A percentile compares a stretch with the other conserved stretches of the same genome.
Evolutionary conservation across 1,140 invertebrate genomes (phyloP).

Genomic region (Polypedilum pembai): DNA sequence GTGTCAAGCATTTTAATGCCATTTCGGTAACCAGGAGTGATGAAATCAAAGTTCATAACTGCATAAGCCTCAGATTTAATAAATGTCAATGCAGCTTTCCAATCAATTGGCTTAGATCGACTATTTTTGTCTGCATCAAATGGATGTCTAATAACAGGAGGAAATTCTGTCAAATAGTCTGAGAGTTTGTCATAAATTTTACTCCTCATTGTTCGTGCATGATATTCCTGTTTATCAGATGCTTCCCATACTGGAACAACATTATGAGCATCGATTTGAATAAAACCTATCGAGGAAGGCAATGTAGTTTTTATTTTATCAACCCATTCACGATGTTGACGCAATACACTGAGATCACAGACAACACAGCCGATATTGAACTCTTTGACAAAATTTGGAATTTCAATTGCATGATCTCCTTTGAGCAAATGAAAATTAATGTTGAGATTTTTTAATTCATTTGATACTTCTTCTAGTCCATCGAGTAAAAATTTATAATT

Average conservation of each 20-base stretch:
- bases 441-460: constrained; percentile 62
- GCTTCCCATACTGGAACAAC: constrained; percentile 79
- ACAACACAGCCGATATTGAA: constrained; percentile 72
- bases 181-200: constrained; percentile 75
- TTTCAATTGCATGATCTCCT: constrained; percentile 60
- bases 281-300: constrained; percentile 63
- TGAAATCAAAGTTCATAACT: constrained; percentile 66
- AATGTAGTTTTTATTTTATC: constrained; percentile 59
- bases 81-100: constrained; percentile 56
- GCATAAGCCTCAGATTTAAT: constrained; percentile 56
- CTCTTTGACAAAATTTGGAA: constrained; percentile 63
- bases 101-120: constrained; percentile 53
- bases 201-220: constrained; percentile 74
- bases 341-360: constrained; percentile 74
- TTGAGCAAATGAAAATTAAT: constrained; percentile 74
- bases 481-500: constrained; percentile 48
- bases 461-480: constrained; percentile 63
- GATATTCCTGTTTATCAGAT: constrained; percentile 81
- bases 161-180: constrained; percentile 75
- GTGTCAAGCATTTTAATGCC: constrained; percentile 59
- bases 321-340: constrained; percentile 62
- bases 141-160: constrained; percentile 70
- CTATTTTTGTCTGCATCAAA: constrained; percentile 44
- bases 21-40: constrained; percentile 62
- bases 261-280: constrained; percentile 83